A percentile compares a stretch with the other conserved stretches of the same genome.
phyloP scores from a whole-genome alignment of 2,113 vertebrate genomes.

The Todiramphus saurophagus region DNA sequence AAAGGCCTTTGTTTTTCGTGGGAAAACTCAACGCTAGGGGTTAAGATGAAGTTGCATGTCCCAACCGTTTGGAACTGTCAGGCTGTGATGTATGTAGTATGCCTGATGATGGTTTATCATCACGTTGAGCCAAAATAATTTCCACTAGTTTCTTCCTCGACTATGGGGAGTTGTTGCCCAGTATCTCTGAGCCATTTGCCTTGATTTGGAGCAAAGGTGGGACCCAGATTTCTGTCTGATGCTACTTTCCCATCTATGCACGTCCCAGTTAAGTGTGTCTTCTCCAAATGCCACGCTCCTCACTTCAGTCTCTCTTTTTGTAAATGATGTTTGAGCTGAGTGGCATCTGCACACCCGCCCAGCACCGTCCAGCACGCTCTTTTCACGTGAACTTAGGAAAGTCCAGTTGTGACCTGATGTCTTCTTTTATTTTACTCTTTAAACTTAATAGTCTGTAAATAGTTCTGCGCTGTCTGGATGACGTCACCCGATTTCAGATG shows the following conservation, averaged over 20 bases:
- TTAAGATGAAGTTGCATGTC: neutral
- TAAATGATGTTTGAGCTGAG: neutral
- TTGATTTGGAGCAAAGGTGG: neutral
- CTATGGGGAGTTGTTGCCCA: accelerated
- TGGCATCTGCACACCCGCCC: neutral
- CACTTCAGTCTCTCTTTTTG: neutral
- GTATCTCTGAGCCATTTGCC: neutral
- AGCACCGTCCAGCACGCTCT: accelerated
- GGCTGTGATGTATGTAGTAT: neutral
- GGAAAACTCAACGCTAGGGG: neutral
- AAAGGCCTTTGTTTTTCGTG: neutral
- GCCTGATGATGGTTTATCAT: neutral
- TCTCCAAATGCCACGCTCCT: neutral
- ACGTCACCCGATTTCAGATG: neutral
- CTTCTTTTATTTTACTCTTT: neutral
- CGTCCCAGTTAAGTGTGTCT: neutral
- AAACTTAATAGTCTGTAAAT: neutral
- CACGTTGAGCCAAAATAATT: neutral
- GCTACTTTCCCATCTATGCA: accelerated
- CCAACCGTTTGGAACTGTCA: neutral
- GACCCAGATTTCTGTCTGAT: neutral
- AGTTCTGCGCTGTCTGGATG: neutral
- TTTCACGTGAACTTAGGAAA: neutral
- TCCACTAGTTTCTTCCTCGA: accelerated
- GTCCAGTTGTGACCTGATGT: neutral